A percentile compares a stretch with the other conserved stretches of the same genome.
Conservation (phyloP, 2,113 vertebrate genomes). For the Nymphicus hollandicus region DNA sequence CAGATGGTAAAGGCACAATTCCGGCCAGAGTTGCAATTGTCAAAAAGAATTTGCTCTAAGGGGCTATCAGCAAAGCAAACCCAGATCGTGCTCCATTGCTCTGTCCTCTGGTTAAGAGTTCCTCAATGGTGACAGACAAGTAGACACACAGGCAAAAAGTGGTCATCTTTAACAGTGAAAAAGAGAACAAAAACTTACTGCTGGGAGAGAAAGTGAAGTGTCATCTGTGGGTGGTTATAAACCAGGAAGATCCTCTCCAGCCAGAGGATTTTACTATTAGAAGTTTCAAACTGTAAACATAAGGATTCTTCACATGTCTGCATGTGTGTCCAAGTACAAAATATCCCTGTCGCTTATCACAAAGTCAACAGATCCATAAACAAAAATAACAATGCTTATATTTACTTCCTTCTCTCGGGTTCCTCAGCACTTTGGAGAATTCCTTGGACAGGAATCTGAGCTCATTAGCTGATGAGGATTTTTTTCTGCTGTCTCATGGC, state of each 20-base stretch:
- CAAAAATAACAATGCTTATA: not conserved
- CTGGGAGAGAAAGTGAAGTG: not conserved
- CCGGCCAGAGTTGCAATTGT: not conserved
- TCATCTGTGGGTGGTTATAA: not conserved
- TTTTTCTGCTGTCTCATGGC: conserved; percentile 38
- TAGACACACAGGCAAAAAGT: not conserved
- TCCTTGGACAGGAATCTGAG: conserved; percentile 20
- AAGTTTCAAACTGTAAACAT: not conserved
- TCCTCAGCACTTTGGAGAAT: conserved; percentile 40
- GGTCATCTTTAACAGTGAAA: not conserved
- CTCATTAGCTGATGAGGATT: conserved; percentile 47
- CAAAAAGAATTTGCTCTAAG: not conserved
- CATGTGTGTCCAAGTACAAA: not conserved
- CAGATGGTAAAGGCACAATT: not conserved
- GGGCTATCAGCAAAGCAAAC: not conserved
- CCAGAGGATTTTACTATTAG: not conserved
- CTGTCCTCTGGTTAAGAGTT: not conserved
- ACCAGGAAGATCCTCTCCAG: not conserved
- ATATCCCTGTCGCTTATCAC: not conserved
- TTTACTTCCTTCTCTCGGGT: not conserved
- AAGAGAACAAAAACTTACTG: not conserved
- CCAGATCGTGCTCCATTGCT: accelerated
- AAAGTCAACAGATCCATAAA: conserved; percentile 6
- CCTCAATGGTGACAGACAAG: not conserved
- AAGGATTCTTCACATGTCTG: not conserved